Base-by-base conservation (phyloP, 2,113 vertebrate species). In the Lepus europaeus region DNA sequence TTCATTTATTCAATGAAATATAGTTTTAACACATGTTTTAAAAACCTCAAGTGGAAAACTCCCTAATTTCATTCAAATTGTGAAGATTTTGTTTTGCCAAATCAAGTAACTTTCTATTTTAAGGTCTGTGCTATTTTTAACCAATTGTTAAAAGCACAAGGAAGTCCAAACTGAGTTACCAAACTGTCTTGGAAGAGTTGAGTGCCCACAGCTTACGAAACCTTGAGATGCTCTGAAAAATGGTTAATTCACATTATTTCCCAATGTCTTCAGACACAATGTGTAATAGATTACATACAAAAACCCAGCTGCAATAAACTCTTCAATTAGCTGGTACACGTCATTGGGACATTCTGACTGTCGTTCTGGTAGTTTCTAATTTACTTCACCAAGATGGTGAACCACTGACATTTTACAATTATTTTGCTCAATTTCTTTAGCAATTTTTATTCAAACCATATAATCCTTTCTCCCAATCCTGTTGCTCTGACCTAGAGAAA, bases 401-500 rank as follows among this genome's bases (percentile, higher is more conserved):
- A 97, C 94, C 89, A 97, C 98, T 97, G 98, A 97, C 97, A 96
- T 84, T 95, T 96, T 93, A 92, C 73, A 98, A 96, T 94, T 87
- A 97, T 98, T 98, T 96, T 97, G 97, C 95, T 96, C 96, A 96
- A 92, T 97, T 98, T 96, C 73, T 93, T 94, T 31, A 92, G 94
- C 92, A 94, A 96, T 98, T 96, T 97, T 98, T 98, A 98, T 98
- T 97, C 97, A 97, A 97, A 97, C 93, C 96, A 96, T 97, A 97
- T 96, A 97, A 97, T 94, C 93, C 95, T 97, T 97, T 97, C 79
- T 97, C 97, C 97, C 97, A 98, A 98, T 98, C 95, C 96, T 97
- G 96, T 86, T 97, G 96, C 97, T 98, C 96, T 98, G 96, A 98
- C 98, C 97, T 98, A 97, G 90, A 98, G 97, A 98, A 98, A 98